Base-by-base conservation (phyloP, 2,113 vertebrate species). In the Sander vitreus region DNA sequence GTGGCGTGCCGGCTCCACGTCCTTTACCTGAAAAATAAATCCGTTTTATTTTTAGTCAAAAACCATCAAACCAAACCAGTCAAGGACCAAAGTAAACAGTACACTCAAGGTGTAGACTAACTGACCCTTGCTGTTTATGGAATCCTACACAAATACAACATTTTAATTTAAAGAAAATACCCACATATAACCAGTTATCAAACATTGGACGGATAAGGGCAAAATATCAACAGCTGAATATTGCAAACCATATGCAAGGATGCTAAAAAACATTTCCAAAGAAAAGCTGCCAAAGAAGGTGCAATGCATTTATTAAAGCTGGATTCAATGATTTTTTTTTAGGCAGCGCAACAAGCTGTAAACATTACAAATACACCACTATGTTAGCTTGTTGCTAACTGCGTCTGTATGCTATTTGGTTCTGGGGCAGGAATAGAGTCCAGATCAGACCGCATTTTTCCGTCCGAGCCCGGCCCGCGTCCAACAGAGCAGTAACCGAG, bases 1-100 rank as follows among this genome's bases (percentile, higher is more conserved):
- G 18, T 0, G 16, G 19, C 3, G 1, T 3, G 2, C 1, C 63
- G 33, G 70, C 18, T 51, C 45, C 58, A 39, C 3, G 1, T 83
- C 67, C 7, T 88, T 5, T 72, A 53, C 81, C 92, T 92, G 69
- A 53, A 88, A 85, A n/a, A 59, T 33, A 68, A 43, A 15, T 33
- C 9, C 5, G 6, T 27, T 21, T 23, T 43, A 45, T 43, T 33
- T 53, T 81, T 48, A 23, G 30, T 27, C 5, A 33, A 16, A 63
- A 43, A 21, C 9, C 2, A n/a, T 30, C 3, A 53, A 77, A 14
- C 3, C 21, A 9, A 59, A 23, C 3, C 18, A 25, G 14, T 21
- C 14, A 18, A 47, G 6, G 30, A 30, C 3, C 16, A 19, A 63
- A 10, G 4, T 6, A 43, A 18, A n/a, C 12, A 30, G 59, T 57